Evolutionary conservation across 1,140 invertebrate species (phyloP), one percentile per base, ranked within the genome.

Genomic region (Lepeophtheirus salmonis): DNA sequence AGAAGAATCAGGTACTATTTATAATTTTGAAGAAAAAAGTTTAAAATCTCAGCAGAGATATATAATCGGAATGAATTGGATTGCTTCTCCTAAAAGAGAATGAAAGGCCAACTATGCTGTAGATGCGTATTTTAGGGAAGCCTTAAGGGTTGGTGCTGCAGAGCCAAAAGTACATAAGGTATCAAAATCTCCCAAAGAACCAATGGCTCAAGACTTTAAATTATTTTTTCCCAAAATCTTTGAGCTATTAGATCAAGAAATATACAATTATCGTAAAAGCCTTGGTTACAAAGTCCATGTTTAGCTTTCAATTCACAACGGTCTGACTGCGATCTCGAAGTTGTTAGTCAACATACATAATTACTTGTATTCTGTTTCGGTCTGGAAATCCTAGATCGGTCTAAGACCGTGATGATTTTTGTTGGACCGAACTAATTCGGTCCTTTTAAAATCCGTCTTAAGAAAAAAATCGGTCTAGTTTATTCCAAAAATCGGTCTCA

Each of bases 101-200:
- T 78, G 92, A 56, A 98, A 97, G 75, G 94, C 95, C 0, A 98
- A 98, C 72, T 98, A 98, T 74, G 92, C 95, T 2, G 94, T 98
- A 0, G 94, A 97, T 72, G 90, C 91, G 0, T 97, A 97, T 73
- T 98, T 97, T 77, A 76, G 90, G 20, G 94, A 97, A 74, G 91
- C 92, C 1, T 73, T 97, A 0, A 75, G 92, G 30, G 89, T 95
- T 0, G 59, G 59, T 12, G 50, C 49, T 2, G 90, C 87, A 13
- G 92, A 97, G 73, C 91, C 92, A 0, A 96, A 96, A 75, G 89
- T 91, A n/a, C 92, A 91, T 0, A 97, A 96, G 75, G 80, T 82
- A 0, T 95, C 95, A 1, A 77, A 95, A 65, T 95, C 95, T 10
- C 95, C 95, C 0, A 97, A 97, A 71, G 92, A 97, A 67, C 94